phyloP scores from a whole-genome alignment of 2,888 invertebrate genomes.

The Drosophila dives region DNA sequence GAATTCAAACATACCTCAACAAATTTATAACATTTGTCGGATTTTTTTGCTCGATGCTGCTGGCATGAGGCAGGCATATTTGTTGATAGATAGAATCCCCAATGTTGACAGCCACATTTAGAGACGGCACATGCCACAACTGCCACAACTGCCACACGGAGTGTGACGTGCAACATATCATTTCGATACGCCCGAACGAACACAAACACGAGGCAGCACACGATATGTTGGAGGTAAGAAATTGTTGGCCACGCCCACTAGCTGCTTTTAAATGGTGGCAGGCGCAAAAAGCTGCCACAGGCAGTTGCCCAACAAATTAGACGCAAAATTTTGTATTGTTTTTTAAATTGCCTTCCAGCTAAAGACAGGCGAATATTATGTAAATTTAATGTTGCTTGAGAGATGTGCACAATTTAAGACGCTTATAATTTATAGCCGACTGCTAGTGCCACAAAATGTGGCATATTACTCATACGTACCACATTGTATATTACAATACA shows the following conservation, averaged over 20 bases:
- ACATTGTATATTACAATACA: slow-evolving; percentile 21
- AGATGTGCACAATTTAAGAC: slow-evolving; percentile 45
- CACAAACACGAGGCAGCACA: slow-evolving; percentile 32
- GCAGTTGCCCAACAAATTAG: slow-evolving; percentile 42
- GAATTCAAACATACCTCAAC: not conserved
- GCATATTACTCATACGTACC: slow-evolving; percentile 69
- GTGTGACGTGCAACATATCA: slow-evolving; percentile 41
- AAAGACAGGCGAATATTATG: slow-evolving; percentile 20
- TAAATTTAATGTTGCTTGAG: slow-evolving; percentile 33
- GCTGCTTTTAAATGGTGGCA: not conserved
- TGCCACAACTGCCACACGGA: slow-evolving; percentile 8
- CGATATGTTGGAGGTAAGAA: slow-evolving; percentile 22
- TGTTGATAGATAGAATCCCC: slow-evolving; percentile 41
- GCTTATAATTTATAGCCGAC: slow-evolving; percentile 41
- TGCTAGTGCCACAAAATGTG: slow-evolving; percentile 36
- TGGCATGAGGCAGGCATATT: slow-evolving; percentile 9
- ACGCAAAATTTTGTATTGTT: slow-evolving; percentile 49
- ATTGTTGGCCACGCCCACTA: slow-evolving; percentile 33
- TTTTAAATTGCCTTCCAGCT: slow-evolving; percentile 35
- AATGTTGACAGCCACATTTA: slow-evolving; percentile 45
- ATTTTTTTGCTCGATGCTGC: not conserved
- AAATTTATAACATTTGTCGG: not conserved
- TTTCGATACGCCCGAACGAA: slow-evolving; percentile 25
- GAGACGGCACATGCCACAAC: slow-evolving; percentile 26
- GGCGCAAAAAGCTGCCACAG: slow-evolving; percentile 37